Evolutionary conservation across 2,888 invertebrate genomes (phyloP), one percentile per base, ranked within the genome.

Genomic region (Odontothrips loti): DNA sequence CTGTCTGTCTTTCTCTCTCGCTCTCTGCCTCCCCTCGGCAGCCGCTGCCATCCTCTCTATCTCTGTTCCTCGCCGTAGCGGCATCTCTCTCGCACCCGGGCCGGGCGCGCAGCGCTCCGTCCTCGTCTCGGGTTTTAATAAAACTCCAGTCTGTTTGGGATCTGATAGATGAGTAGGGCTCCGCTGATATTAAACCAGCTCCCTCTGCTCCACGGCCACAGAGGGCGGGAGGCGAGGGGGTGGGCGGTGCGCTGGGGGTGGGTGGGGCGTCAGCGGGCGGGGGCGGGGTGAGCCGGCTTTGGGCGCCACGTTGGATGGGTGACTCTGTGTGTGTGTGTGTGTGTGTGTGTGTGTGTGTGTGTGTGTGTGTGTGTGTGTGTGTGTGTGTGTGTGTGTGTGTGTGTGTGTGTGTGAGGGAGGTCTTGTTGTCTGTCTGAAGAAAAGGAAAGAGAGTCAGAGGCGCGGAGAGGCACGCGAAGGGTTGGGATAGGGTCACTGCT

Each of bases 81-180:
- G 81, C 82, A 79, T 80, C 81, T 81, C 79, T 80, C 80, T 63
- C 80, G 79, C 81, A 43, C 48, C 80, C 81, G 82, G 83, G 48
- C 79, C 80, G 75, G 81, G 80, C 83, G 83, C 81, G 80, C 82
- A 84, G 85, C 85, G 85, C 87, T 88, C 88, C 88, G 87, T 87
- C 85, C 84, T 87, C 86, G 85, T 87, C 86, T 88, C 86, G 87
- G 88, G 88, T 88, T 89, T 89, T 89, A 89, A 88, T 89, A 89
- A 89, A 89, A 89, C 88, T 88, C 88, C 89, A 89, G 89, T 89
- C 89, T 89, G 88, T 88, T 88, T 88, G 88, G 84, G 87, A 87
- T 88, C 89, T 89, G 89, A 89, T 89, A 89, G 89, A 89, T 89
- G 89, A 88, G 89, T 88, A 86, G 88, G 87, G 88, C 88, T 88